These are phyloP conservation scores for Artibeus jamaicensis DNA, from an alignment of 2,797 vertebrate genomes.

Conservation along the genomic window DNA sequence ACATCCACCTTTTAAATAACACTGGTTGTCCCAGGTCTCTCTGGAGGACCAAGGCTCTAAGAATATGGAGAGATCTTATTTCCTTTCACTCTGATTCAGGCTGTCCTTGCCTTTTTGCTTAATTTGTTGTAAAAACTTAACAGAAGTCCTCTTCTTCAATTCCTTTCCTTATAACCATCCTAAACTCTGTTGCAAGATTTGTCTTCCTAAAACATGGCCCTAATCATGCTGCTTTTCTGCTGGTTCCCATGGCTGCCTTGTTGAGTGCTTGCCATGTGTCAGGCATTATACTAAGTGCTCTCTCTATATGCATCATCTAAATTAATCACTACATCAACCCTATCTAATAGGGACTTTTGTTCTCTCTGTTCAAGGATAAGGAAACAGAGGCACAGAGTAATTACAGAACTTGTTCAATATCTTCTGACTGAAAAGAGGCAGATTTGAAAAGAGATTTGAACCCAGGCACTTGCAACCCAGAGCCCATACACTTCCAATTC, in stretches of 20 bases:
- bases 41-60: neutral
- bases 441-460: conserved; percentile 23
- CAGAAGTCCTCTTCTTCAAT: neutral
- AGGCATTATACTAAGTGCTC: neutral
- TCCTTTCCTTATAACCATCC: neutral
- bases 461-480: neutral
- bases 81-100: neutral
- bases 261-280: neutral
- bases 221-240: neutral
- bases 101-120: neutral
- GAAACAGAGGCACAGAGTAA: neutral
- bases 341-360: neutral
- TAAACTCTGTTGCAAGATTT: neutral
- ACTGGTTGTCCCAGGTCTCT: neutral
- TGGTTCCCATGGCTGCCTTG: neutral
- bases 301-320: neutral
- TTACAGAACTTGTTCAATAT: neutral
- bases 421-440: neutral
- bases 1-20: conserved; percentile 1
- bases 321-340: neutral
- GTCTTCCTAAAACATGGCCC: neutral
- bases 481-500: neutral
- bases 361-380: neutral
- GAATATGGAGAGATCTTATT: neutral
- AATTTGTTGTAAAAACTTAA: neutral